Conservation (phyloP, 2,113 vertebrate genomes). For the Xiphorhynchus elegans region DNA sequence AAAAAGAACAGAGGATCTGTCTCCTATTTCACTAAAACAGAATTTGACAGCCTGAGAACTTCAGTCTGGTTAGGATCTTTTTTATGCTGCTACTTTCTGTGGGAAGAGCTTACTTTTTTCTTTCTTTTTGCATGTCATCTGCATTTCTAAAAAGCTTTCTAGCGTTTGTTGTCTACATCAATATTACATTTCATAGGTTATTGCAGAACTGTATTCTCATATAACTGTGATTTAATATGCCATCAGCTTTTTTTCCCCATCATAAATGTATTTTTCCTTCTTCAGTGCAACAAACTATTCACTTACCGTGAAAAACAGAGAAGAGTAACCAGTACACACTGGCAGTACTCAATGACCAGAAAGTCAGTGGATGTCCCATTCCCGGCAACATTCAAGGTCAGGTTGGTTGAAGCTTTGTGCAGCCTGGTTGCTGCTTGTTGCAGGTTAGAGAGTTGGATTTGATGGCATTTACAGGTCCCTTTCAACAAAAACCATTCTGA, state of each 20-base stretch:
- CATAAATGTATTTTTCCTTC: neutral
- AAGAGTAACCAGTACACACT: neutral
- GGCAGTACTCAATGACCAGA: neutral
- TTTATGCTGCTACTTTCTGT: neutral
- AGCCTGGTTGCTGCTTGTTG: neutral
- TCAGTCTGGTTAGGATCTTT: conserved; percentile 20
- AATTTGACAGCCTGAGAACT: conserved; percentile 40
- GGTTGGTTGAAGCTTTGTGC: neutral
- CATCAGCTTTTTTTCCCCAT: neutral
- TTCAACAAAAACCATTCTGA: neutral
- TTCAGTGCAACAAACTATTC: neutral
- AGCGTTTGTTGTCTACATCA: neutral
- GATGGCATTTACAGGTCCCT: neutral
- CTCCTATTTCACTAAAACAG: neutral
- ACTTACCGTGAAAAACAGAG: neutral
- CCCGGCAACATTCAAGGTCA: neutral
- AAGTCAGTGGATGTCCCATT: neutral
- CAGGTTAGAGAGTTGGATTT: neutral
- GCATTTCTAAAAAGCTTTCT: neutral
- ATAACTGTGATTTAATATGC: neutral
- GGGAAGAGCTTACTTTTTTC: neutral
- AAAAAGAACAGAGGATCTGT: conserved; percentile 38
- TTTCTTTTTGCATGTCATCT: neutral
- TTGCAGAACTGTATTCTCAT: neutral
- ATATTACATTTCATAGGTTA: neutral